Percentiles rank a stretch among this genome's conserved stretches.
These are phyloP conservation scores for Anthonomus grandis DNA, from an alignment of 1,140 invertebrate genomes.

Conservation along the genomic window DNA sequence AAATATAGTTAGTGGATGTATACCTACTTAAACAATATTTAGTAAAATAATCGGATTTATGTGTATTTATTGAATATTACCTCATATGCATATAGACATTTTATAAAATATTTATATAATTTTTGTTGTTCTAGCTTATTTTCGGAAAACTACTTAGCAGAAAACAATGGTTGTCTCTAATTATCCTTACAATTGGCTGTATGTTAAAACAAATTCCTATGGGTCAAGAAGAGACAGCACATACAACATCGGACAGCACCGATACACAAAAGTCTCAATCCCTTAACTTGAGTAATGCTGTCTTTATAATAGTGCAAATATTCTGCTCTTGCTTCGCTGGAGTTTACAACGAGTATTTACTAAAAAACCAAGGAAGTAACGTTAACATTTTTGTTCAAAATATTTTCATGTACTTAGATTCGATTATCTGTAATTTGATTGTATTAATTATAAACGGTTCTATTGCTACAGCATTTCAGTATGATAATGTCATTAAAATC, in stretches of 20 bases:
- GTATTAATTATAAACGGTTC: conserved; percentile 67
- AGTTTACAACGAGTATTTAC: conserved; percentile 93
- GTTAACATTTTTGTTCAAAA: conserved; percentile 93
- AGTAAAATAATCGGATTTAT: too few species aligned
- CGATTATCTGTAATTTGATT: conserved; percentile 82
- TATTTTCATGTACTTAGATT: conserved; percentile 94
- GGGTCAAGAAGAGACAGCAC: conserved; percentile 43
- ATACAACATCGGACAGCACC: conserved; percentile 24
- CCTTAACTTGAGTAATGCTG: conserved; percentile 62
- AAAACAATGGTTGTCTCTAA: conserved; percentile 87
- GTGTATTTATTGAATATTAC: too few species aligned
- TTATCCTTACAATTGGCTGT: conserved; percentile 84
- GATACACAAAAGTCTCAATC: conserved; percentile 48
- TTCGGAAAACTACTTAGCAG: conserved; percentile 80
- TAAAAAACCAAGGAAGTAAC: conserved; percentile 79
- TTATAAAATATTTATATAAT: too few species aligned
- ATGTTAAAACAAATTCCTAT: conserved; percentile 85
- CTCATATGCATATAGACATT: too few species aligned
- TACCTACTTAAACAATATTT: too few species aligned
- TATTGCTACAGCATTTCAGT: conserved; percentile 57
- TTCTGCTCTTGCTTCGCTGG: conserved; percentile 92
- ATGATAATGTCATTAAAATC: conserved; percentile 57
- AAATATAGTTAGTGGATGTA: too few species aligned
- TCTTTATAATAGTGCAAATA: conserved; percentile 79
- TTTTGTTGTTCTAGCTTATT: conserved; percentile 66